phyloP scores from a whole-genome alignment of 2,797 vertebrate species.

The Lagocephalus sceleratus region DNA sequence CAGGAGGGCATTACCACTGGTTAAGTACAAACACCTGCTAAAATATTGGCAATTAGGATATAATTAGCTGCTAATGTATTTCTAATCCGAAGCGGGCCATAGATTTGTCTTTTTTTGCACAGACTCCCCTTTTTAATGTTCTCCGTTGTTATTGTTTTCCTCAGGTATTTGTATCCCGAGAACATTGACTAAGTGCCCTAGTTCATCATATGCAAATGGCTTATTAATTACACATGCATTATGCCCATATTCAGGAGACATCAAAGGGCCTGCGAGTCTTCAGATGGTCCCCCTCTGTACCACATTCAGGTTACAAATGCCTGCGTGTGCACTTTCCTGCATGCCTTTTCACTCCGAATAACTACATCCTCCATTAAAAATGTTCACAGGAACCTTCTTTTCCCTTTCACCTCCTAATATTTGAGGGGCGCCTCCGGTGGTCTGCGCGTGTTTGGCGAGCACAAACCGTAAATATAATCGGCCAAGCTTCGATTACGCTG shows the following conservation, averaged over 20 bases:
- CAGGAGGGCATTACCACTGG: constrained; percentile 89
- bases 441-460: constrained; percentile 64
- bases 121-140: constrained; percentile 96
- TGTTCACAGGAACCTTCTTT: constrained; percentile 88
- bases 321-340: constrained; percentile 75
- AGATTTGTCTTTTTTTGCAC: constrained; percentile 87
- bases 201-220: constrained; percentile 97
- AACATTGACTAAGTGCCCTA: constrained; percentile 97
- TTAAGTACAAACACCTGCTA: constrained; percentile 99
- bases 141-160: constrained; percentile 84
- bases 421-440: constrained; percentile 88
- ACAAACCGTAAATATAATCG: constrained; percentile 62
- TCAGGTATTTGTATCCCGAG: constrained; percentile 96
- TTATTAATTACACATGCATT: constrained; percentile 99
- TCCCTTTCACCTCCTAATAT: constrained; percentile 82
- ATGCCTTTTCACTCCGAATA: constrained; percentile 67
- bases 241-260: constrained; percentile 88
- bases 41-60: constrained; percentile 99
- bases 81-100: constrained; percentile 97
- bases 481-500: constrained; percentile 51
- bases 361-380: constrained; percentile 90
- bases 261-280: constrained; percentile 83
- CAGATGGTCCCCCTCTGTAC: constrained; percentile 73
- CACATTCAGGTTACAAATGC: constrained; percentile 72
- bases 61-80: constrained; percentile 99